phyloP scores from a whole-genome alignment of 2,888 invertebrate species.

The Adelognathus sp. region DNA sequence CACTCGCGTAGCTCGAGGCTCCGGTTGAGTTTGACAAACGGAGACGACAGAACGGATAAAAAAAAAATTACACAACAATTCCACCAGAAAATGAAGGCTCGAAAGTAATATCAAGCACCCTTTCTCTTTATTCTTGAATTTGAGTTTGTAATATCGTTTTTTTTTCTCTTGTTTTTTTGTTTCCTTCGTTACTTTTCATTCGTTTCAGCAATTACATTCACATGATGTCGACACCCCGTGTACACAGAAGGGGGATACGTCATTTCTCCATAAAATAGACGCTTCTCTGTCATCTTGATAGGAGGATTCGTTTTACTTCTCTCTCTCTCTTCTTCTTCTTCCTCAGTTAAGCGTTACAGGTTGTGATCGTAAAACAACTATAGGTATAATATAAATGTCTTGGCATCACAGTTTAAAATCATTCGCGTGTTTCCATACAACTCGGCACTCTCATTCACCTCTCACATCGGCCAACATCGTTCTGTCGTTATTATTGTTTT shows the following conservation, averaged over 20 bases:
- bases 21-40: constrained; percentile 49
- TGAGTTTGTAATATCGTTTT: neutral
- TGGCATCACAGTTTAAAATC: constrained; percentile 69
- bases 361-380: constrained; percentile 58
- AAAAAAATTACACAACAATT: constrained; percentile 31
- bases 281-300: constrained; percentile 47
- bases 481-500: neutral
- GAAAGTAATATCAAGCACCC: constrained; percentile 34
- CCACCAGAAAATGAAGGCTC: constrained; percentile 29
- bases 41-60: neutral
- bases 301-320: constrained; percentile 39
- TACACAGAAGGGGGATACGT: constrained; percentile 65
- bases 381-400: constrained; percentile 59
- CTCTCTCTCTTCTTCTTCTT: constrained; percentile 21
- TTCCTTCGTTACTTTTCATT: constrained; percentile 58
- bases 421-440: constrained; percentile 58
- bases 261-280: constrained; percentile 74
- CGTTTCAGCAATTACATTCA: constrained; percentile 68
- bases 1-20: neutral
- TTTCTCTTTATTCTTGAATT: constrained; percentile 50
- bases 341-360: constrained; percentile 31
- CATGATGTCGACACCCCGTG: constrained; percentile 64
- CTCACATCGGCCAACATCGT: neutral
- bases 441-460: constrained; percentile 1
- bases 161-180: neutral